These are phyloP conservation scores for Frieseomelitta varia DNA, from an alignment of 1,140 invertebrate genomes.

Conservation along the genomic window DNA sequence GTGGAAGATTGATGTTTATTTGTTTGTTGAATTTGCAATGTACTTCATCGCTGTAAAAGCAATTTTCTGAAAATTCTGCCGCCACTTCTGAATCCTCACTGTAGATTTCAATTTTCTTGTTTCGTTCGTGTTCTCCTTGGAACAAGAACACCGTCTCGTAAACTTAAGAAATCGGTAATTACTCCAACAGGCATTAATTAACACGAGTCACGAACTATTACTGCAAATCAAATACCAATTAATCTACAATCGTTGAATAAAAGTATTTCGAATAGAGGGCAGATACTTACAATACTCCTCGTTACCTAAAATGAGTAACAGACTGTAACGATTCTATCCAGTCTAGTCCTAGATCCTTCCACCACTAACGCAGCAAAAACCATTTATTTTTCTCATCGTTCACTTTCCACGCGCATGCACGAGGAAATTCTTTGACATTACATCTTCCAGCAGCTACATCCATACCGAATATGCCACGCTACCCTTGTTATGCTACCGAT, in stretches of 20 bases:
- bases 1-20: too few species aligned
- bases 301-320: not conserved
- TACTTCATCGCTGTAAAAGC: too few species aligned
- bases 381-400: not conserved
- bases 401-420: not conserved
- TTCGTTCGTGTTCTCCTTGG: too few species aligned
- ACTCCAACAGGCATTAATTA: too few species aligned
- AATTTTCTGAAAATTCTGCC: too few species aligned
- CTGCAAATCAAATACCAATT: not conserved
- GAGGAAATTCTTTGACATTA: not conserved
- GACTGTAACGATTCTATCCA: not conserved
- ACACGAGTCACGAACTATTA: not conserved
- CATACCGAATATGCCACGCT: not conserved
- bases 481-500: constrained; percentile 35
- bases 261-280: not conserved
- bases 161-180: too few species aligned
- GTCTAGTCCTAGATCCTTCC: not conserved
- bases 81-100: too few species aligned
- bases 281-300: not conserved
- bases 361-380: not conserved
- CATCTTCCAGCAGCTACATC: not conserved
- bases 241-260: not conserved
- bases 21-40: too few species aligned
- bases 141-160: too few species aligned
- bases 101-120: too few species aligned